These are phyloP conservation scores for Mimumesa dahlbomi DNA, from an alignment of 2,888 invertebrate species.

Conservation along the genomic window DNA sequence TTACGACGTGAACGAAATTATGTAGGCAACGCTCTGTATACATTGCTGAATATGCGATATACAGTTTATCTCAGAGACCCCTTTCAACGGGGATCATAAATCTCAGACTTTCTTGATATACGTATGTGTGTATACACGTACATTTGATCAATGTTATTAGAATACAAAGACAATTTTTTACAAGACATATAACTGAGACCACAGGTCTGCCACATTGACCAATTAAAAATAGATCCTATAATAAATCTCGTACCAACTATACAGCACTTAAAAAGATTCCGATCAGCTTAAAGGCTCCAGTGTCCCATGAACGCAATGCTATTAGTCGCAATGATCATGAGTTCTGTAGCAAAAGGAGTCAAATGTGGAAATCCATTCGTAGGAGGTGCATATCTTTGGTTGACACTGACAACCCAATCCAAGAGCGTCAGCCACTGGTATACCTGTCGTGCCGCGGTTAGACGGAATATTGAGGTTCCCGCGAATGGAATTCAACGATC, in stretches of 20 bases:
- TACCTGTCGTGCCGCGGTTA: conserved; percentile 1
- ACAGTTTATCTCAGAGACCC: conserved; percentile 5
- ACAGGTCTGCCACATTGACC: too few species aligned
- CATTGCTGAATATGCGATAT: too few species aligned
- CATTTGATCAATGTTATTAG: neutral
- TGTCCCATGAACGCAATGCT: too few species aligned
- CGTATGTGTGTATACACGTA: neutral
- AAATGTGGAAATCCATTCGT: too few species aligned
- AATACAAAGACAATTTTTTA: neutral
- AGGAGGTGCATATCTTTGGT: too few species aligned
- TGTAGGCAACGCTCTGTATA: neutral
- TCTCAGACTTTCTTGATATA: neutral
- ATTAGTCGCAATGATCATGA: too few species aligned
- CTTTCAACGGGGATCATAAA: neutral
- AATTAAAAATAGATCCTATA: too few species aligned
- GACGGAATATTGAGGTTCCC: conserved; percentile 1
- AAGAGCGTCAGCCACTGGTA: neutral
- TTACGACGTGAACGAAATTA: conserved; percentile 2
- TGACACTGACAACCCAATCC: neutral
- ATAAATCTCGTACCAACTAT: too few species aligned
- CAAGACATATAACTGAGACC: too few species aligned
- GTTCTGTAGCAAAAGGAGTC: too few species aligned
- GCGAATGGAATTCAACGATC: conserved; percentile 19
- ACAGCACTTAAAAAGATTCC: too few species aligned
- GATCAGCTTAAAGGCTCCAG: too few species aligned